Evolutionary conservation across 2,888 invertebrate genomes (phyloP).

Genomic region (Neoascia interrupta): DNA sequence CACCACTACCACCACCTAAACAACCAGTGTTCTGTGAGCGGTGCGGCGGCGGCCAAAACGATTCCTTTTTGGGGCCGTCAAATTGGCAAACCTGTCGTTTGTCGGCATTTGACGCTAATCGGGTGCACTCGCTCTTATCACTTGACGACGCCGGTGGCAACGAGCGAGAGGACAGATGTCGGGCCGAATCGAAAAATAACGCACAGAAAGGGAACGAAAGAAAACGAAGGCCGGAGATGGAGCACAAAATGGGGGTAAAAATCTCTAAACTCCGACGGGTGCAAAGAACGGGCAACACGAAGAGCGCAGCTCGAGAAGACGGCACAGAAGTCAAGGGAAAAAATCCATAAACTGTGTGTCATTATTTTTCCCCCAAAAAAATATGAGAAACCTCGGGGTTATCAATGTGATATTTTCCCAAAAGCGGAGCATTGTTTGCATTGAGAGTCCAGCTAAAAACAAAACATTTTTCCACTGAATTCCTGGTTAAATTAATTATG

Average conservation of each 20-base stretch:
- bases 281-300: constrained; percentile 36
- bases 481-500: constrained; percentile 35
- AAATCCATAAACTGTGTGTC: constrained; percentile 61
- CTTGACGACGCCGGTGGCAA: constrained; percentile 5
- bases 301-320: constrained; percentile 3
- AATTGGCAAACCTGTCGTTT: constrained; percentile 65
- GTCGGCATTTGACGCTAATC: constrained; percentile 52
- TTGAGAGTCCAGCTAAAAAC: not conserved
- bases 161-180: constrained; percentile 16
- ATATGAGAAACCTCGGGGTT: too few species aligned
- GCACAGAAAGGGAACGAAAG: constrained; percentile 60
- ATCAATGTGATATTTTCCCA: not conserved
- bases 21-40: constrained; percentile 32
- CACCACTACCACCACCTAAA: not conserved
- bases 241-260: constrained; percentile 55
- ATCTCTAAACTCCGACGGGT: too few species aligned
- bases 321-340: constrained; percentile 13
- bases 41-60: constrained; percentile 31
- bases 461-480: not conserved
- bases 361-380: too few species aligned
- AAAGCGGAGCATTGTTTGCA: constrained; percentile 6
- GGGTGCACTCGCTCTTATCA: constrained; percentile 36
- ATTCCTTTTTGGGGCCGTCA: constrained; percentile 38
- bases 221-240: constrained; percentile 47
- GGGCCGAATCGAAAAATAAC: constrained; percentile 44